A percentile compares a stretch with the other conserved stretches of the same genome.
phyloP scores from a whole-genome alignment of 2,797 vertebrate species.

The Gymnoscopelus microlampas region DNA sequence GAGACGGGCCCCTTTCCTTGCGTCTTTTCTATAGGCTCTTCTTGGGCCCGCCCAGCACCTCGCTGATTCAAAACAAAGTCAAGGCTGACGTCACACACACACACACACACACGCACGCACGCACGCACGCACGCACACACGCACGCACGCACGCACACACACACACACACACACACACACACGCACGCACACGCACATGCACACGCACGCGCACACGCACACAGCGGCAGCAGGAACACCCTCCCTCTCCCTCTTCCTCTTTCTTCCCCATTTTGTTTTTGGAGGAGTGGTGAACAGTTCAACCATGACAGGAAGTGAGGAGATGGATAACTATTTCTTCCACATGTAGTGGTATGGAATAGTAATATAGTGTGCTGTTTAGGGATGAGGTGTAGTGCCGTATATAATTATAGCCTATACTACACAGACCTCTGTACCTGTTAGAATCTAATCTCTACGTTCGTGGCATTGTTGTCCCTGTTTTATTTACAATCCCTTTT shows the following conservation, averaged over 20 bases:
- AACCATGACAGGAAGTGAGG: conserved; percentile 8
- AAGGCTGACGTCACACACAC: conserved; percentile 57
- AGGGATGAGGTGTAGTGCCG: no score
- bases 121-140: conserved; percentile 1
- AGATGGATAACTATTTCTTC: not conserved
- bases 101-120: conserved; percentile 26
- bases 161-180: conserved; percentile 46
- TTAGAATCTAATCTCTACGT: no score
- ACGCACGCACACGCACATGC: conserved; percentile 9
- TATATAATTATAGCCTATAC: no score
- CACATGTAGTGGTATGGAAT: not conserved
- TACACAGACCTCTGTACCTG: no score
- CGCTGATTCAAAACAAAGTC: conserved; percentile 64
- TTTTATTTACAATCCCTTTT: no score
- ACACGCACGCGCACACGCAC: conserved; percentile 1
- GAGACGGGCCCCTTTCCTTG: conserved; percentile 65
- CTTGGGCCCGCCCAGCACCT: conserved; percentile 57
- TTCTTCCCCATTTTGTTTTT: conserved; percentile 65
- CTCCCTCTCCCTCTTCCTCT: conserved; percentile 33
- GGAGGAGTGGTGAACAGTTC: conserved; percentile 15
- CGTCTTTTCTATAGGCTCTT: conserved; percentile 59
- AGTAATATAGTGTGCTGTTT: no score
- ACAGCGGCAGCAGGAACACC: conserved; percentile 51
- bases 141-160: conserved; percentile 1
- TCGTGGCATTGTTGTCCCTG: no score